Conservation (phyloP, 1,140 invertebrate genomes). For the Plutomurus gul region DNA sequence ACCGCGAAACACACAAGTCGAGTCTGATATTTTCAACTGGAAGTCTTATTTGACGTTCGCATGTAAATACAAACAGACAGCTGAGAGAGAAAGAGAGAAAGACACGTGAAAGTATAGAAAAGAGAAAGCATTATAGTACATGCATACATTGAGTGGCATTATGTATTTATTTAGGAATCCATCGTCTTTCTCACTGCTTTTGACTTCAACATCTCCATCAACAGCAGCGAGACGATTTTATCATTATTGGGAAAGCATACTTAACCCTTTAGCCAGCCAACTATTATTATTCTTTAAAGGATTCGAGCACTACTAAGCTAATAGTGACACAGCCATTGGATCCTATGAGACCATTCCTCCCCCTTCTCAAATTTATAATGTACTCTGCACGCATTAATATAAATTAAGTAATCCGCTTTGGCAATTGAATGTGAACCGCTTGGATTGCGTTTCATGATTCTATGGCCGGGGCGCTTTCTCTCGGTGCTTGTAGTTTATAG, state of each 20-base stretch:
- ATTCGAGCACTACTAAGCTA: no score
- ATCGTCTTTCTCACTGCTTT: background rate
- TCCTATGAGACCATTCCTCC: no score
- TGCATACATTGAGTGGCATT: no score
- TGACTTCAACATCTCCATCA: slow-evolving; percentile 20
- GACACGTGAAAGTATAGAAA: background rate
- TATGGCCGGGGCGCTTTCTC: background rate
- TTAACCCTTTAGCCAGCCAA: background rate
- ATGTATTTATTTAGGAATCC: slow-evolving; percentile 10
- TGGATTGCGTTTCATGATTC: background rate
- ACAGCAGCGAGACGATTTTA: background rate
- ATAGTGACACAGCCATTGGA: no score
- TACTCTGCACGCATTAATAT: no score
- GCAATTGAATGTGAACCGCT: no score
- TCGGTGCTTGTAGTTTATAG: background rate
- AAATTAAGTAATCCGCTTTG: no score
- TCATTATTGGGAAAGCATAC: background rate
- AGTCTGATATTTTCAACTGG: background rate
- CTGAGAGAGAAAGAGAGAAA: background rate
- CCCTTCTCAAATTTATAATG: no score
- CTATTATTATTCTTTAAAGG: no score
- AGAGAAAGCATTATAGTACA: slow-evolving; percentile 17
- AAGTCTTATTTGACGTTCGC: background rate
- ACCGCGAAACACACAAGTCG: background rate
- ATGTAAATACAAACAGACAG: background rate